A percentile compares a stretch with the other conserved stretches of the same genome.
phyloP scores from a whole-genome alignment of 2,797 vertebrate species.

The Pristis pectinata region DNA sequence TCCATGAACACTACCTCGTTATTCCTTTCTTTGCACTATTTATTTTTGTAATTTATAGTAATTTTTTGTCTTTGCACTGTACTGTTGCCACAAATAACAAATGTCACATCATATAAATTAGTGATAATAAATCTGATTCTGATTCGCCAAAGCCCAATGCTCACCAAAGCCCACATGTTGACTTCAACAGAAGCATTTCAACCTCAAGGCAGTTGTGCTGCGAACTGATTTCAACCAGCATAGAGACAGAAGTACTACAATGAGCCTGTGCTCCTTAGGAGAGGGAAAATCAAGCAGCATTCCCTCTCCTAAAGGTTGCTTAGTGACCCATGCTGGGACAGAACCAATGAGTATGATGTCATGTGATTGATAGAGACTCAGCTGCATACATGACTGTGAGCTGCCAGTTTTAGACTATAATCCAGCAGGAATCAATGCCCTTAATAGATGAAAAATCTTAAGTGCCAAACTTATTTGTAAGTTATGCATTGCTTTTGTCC shows the following conservation, averaged over 20 bases:
- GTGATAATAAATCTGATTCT: no score
- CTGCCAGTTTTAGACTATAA: not conserved
- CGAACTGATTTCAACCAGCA: not conserved
- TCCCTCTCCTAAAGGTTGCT: not conserved
- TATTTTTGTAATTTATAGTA: no score
- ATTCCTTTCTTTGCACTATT: no score
- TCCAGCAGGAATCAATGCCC: not conserved
- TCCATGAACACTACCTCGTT: no score
- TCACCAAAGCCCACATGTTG: no score
- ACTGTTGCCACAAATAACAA: no score
- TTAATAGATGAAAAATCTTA: not conserved
- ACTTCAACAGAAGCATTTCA: no score
- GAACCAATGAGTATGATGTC: not conserved
- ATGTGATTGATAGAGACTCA: not conserved
- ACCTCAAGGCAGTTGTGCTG: not conserved
- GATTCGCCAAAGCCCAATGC: no score
- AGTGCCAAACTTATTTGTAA: not conserved
- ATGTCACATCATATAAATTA: no score
- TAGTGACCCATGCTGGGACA: not conserved
- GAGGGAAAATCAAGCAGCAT: not conserved
- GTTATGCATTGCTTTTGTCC: not conserved
- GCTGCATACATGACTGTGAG: not conserved
- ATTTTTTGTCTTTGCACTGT: no score
- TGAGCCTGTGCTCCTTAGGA: not conserved
- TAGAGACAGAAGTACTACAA: not conserved